phyloP scores from a whole-genome alignment of 1,140 invertebrate genomes.

The Drosophila hydei region DNA sequence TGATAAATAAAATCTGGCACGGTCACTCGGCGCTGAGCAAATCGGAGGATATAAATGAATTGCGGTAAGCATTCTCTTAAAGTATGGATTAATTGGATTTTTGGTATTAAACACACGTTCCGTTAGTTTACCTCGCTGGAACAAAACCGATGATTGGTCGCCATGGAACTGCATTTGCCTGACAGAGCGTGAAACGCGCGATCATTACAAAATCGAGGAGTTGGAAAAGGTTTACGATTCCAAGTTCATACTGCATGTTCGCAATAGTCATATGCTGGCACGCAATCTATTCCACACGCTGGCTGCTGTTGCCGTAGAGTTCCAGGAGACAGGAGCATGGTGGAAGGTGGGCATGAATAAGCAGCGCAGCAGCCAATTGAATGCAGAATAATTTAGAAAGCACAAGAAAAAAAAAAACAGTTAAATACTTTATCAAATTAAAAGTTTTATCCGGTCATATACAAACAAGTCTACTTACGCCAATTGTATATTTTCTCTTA shows the following conservation, averaged over 20 bases:
- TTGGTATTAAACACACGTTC: background rate
- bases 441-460: constrained; percentile 27
- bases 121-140: constrained; percentile 85
- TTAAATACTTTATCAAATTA: constrained; percentile 36
- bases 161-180: constrained; percentile 89
- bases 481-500: background rate
- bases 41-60: constrained; percentile 84
- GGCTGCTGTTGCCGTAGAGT: constrained; percentile 68
- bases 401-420: constrained; percentile 18
- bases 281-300: constrained; percentile 76
- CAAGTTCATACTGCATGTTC: constrained; percentile 79
- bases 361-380: constrained; percentile 63
- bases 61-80: constrained; percentile 74
- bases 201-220: constrained; percentile 84
- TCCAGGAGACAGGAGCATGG: constrained; percentile 80
- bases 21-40: constrained; percentile 87
- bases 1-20: constrained; percentile 88
- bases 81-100: background rate
- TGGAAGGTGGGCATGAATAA: constrained; percentile 80
- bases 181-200: constrained; percentile 86
- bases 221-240: constrained; percentile 85
- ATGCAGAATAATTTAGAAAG: constrained; percentile 36
- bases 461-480: background rate
- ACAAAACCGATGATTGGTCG: constrained; percentile 85
- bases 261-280: constrained; percentile 75